Conservation (phyloP, 2,888 invertebrate genomes). For the Drosophila paranaensis region DNA sequence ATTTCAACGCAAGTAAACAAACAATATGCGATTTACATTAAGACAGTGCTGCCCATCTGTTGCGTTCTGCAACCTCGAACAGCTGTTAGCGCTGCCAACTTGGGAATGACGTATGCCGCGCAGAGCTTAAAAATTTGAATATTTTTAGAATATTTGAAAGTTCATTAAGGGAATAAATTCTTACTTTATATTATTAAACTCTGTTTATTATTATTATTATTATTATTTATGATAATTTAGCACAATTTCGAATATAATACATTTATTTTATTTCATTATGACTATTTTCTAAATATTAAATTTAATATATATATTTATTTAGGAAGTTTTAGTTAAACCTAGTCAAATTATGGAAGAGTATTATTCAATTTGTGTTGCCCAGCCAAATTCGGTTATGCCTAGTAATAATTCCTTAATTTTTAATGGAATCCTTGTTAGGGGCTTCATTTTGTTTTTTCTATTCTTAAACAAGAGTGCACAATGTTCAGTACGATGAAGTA, state of each 20-base stretch:
- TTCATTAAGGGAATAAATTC: background rate
- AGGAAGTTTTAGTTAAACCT: background rate
- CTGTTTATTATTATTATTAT: too few relatives aligned
- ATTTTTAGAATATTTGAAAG: background rate
- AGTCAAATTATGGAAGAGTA: background rate
- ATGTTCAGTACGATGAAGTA: constrained; percentile 52
- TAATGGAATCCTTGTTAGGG: constrained; percentile 58
- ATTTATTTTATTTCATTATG: too few relatives aligned
- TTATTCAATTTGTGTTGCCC: constrained; percentile 5
- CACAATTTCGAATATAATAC: too few relatives aligned
- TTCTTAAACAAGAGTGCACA: constrained; percentile 46
- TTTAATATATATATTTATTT: background rate
- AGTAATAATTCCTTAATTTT: constrained; percentile 43
- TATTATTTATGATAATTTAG: too few relatives aligned
- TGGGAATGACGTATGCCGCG: background rate
- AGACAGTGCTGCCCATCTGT: constrained; percentile 34
- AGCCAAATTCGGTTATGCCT: background rate
- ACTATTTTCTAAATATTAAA: background rate
- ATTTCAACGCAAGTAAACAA: constrained; percentile 50
- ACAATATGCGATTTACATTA: constrained; percentile 39
- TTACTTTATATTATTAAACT: background rate
- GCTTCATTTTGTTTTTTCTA: constrained; percentile 41
- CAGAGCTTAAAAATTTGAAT: background rate
- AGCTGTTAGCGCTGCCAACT: constrained; percentile 55
- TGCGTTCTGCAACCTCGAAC: constrained; percentile 20